Base-by-base conservation (phyloP, 2,113 vertebrate genomes). In the Mixornis gularis region DNA sequence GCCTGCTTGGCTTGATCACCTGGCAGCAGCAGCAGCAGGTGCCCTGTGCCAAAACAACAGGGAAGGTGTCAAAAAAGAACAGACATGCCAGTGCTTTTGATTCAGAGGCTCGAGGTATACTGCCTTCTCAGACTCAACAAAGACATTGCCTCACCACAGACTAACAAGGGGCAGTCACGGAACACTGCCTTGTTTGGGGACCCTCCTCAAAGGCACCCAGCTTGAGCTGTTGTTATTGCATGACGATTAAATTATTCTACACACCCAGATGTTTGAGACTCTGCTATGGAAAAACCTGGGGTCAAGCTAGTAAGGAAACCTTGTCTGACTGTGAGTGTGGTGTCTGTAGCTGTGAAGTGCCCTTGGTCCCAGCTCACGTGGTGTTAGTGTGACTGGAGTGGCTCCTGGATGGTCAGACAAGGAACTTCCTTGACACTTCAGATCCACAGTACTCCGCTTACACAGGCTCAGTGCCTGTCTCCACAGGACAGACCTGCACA, bases 141-240 rank as follows among this genome's bases (percentile, higher is more conserved):
- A 60, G 78, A 32, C 58, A 62, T 0, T 16, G 46, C 22, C 41
- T 62, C 38, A 60, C 8, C 32, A 62, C 17, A 65, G 55, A 53
- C 12, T 19, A 58, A 55, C 0, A 0, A 52, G 13, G 7, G 15
- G 24, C 40, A 60, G 81, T n/a, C 29, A 51, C 0, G 0, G 1
- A 74, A 53, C 44, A 56, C 25, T 14, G 43, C 63, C 34, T 62
- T 19, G 20, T 60, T 32, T 62, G 17, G 62, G 17, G 40, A 62
- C 8, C 40, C 48, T 41, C 17, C 40, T 55, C 41, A 41, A 52
- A 62, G 29, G 15, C 17, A 68, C 55, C 7, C 40, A 82, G 62
- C 30, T 41, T 26, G 30, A 76, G 34, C 25, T 48, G 46, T 9
- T 58, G 8, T 60, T 68, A 76, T 5, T 36, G 48, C 9, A 82